A percentile compares a stretch with the other conserved stretches of the same genome.
These are phyloP conservation scores for Centroberyx gerrardi DNA, from an alignment of 2,797 vertebrate species.

Conservation along the genomic window DNA sequence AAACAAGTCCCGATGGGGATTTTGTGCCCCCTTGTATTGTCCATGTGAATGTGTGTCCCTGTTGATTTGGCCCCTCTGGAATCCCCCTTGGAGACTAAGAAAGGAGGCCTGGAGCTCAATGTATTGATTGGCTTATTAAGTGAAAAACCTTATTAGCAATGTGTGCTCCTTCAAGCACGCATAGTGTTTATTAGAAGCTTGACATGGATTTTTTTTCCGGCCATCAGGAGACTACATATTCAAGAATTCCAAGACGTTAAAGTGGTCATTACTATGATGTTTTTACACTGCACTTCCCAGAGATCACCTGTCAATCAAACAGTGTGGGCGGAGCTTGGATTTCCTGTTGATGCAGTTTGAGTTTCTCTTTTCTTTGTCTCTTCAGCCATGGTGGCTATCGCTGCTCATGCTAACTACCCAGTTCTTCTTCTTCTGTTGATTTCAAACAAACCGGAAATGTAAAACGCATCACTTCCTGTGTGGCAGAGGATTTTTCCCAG, in stretches of 20 bases:
- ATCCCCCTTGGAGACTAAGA: constrained; percentile 60
- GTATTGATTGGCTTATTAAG: constrained; percentile 86
- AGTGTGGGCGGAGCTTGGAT: too few relatives aligned
- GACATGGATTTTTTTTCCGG: constrained; percentile 45
- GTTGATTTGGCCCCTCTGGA: constrained; percentile 76
- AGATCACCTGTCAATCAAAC: too few relatives aligned
- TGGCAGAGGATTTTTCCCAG: too few relatives aligned
- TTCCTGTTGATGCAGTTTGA: too few relatives aligned
- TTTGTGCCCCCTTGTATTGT: constrained; percentile 73
- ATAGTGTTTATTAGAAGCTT: constrained; percentile 58
- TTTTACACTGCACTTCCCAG: too few relatives aligned
- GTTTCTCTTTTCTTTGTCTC: too few relatives aligned
- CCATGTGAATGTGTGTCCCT: constrained; percentile 77
- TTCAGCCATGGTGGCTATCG: too few relatives aligned
- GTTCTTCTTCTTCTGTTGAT: too few relatives aligned
- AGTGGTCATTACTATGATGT: too few relatives aligned
- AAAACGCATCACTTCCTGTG: too few relatives aligned
- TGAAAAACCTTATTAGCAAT: constrained; percentile 79
- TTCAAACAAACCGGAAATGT: too few relatives aligned
- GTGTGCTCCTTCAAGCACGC: constrained; percentile 68
- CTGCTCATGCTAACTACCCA: too few relatives aligned
- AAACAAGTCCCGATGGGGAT: constrained; percentile 66
- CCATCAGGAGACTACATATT: constrained; percentile 31
- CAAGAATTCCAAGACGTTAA: neutral
- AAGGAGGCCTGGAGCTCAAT: constrained; percentile 70